Conservation (phyloP, 2,113 vertebrate species). For the Microcebus murinus region DNA sequence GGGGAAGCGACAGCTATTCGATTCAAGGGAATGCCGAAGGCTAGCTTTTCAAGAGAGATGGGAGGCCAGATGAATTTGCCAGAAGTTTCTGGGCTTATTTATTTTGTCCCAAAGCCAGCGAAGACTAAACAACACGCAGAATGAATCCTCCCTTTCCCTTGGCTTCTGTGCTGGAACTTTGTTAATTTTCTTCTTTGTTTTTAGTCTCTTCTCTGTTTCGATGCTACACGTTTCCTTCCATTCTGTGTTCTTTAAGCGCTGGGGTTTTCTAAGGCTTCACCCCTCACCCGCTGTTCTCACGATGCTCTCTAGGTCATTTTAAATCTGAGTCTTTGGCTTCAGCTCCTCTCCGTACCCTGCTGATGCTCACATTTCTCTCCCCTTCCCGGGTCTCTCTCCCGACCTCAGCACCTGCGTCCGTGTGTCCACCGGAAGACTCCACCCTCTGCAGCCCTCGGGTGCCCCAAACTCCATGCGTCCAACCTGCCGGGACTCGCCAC, state of each 20-base stretch:
- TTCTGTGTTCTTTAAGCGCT: not conserved
- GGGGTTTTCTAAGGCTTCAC: not conserved
- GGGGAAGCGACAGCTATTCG: not conserved
- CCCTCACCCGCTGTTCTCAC: not conserved
- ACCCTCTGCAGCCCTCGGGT: not conserved
- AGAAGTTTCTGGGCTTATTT: conserved; percentile 38
- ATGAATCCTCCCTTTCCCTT: conserved; percentile 8
- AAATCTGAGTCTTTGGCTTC: not conserved
- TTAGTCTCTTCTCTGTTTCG: not conserved
- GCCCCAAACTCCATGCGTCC: not conserved
- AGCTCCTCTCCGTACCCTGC: rapidly evolving
- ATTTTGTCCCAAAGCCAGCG: conserved; percentile 19
- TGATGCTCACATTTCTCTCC: not conserved
- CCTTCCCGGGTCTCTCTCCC: not conserved
- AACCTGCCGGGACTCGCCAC: no score
- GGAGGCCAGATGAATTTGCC: conserved; percentile 35
- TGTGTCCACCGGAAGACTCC: rapidly evolving
- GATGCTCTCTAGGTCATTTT: not conserved
- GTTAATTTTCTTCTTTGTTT: not conserved
- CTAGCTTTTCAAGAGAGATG: not conserved
- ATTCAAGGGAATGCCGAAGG: not conserved
- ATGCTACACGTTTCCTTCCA: not conserved
- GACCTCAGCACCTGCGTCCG: not conserved
- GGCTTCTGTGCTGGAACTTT: conserved; percentile 53
- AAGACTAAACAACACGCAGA: not conserved